Base-by-base conservation (phyloP, 2,888 invertebrate genomes). In the Drosophila niveifrons region DNA sequence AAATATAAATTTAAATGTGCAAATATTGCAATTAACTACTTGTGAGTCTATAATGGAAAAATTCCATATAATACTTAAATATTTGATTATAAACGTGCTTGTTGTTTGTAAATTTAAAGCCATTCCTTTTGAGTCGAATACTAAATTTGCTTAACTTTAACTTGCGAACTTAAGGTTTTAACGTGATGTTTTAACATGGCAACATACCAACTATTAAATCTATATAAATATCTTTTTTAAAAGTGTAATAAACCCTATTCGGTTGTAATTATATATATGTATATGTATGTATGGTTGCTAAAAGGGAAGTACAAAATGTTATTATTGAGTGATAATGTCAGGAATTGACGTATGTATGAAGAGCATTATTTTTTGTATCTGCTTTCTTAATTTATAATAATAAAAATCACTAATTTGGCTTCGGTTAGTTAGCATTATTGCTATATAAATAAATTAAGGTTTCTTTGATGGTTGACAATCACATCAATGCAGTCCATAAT, bases 401-500 rank as follows among this genome's bases (percentile, higher is more conserved):
- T 36, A 36, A 83, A 77, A 81, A 86, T 83, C 84, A 83, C 87
- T 84, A 87, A 71, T 84, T 84, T 84, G 87, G 87, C 87, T 72
- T 81, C 65, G 73, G 69, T 80, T 71, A 77, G 63, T 86, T 71
- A 77, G 63, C 83, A n/a, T 36, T 36, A 81, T 86, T 79, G 87
- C 81, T 86, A 68, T 73, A 62, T 63, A 55, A 55, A 51, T 57
- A 58, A 62, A 50, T 71, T 70, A 75, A 72, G 72, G 66, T 73
- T 86, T 56, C 46, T 66, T 80, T 86, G 76, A 81, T 83, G 83
- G 39, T 51, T 70, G 8, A 61, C 64, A 82, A 82, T 83, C 80
- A 83, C 87, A 77, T 70, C 73, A 68, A 72, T 74, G 72, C 84
- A 84, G 82, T 80, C 87, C 75, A 72, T 69, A 59, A 51, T 44